A percentile compares a stretch with the other conserved stretches of the same genome.
Conservation (phyloP, 2,888 invertebrate genomes). For the Oxyteleia sp. region DNA sequence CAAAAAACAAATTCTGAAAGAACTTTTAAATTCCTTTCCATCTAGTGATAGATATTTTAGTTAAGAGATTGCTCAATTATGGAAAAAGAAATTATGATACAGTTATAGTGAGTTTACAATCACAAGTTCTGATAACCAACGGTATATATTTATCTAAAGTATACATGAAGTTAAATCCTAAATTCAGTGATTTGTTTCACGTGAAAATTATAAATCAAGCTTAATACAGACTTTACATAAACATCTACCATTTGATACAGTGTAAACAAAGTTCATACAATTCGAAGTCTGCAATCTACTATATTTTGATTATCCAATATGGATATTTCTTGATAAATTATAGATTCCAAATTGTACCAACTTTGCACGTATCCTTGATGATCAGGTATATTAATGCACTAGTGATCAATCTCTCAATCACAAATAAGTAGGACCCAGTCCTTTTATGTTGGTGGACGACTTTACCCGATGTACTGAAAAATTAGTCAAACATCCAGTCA, state of each 20-base stretch:
- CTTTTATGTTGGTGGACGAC: background rate
- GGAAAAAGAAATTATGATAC: background rate
- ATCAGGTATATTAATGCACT: background rate
- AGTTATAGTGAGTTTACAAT: background rate
- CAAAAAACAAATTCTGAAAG: no score
- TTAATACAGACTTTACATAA: background rate
- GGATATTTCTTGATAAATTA: conserved; percentile 3
- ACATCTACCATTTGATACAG: background rate
- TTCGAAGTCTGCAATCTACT: background rate
- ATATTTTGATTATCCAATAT: conserved; percentile 1
- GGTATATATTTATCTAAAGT: background rate
- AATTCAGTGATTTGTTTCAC: background rate
- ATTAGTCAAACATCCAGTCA: background rate
- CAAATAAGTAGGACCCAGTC: background rate
- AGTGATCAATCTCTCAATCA: background rate
- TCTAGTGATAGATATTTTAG: background rate
- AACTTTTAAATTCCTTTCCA: no score
- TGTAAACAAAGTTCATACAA: no score
- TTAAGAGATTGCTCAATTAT: background rate
- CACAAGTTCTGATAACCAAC: background rate
- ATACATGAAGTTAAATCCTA: background rate
- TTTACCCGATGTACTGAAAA: background rate
- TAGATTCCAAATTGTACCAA: background rate
- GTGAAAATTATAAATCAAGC: background rate
- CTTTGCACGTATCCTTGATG: background rate